Conservation (phyloP, 2,113 vertebrate species). For the Nipponia nippon region DNA sequence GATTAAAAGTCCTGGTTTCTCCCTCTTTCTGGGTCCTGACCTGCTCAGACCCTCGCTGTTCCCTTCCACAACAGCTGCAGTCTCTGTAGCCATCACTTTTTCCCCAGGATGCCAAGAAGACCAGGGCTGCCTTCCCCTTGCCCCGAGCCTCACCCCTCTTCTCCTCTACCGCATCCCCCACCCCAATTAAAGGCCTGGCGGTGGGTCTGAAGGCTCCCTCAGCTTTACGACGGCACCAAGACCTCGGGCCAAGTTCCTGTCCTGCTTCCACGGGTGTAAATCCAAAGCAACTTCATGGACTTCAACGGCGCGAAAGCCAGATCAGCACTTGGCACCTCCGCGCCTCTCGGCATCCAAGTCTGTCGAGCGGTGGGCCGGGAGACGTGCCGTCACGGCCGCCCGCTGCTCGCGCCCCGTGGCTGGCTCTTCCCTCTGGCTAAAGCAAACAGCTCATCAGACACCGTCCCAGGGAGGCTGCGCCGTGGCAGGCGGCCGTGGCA, state of each 20-base stretch:
- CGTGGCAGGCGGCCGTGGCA: neutral
- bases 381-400: neutral
- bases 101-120: neutral
- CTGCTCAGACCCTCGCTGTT: neutral
- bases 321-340: neutral
- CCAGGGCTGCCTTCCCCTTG: neutral
- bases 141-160: neutral
- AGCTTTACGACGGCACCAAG: neutral
- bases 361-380: neutral
- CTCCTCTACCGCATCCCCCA: neutral
- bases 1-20: neutral
- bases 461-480: neutral
- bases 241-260: neutral
- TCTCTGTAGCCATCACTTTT: neutral
- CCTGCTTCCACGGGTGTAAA: neutral
- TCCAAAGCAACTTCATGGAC: neutral
- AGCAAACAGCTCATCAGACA: conserved; percentile 39
- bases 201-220: neutral
- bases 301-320: neutral
- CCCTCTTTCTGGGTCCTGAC: neutral
- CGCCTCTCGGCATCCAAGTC: neutral
- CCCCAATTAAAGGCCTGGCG: neutral
- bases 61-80: accelerated
- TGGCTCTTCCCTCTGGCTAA: neutral
- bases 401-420: neutral